Conservation (phyloP, 2,888 invertebrate genomes). For the Mystacides longicornis region DNA sequence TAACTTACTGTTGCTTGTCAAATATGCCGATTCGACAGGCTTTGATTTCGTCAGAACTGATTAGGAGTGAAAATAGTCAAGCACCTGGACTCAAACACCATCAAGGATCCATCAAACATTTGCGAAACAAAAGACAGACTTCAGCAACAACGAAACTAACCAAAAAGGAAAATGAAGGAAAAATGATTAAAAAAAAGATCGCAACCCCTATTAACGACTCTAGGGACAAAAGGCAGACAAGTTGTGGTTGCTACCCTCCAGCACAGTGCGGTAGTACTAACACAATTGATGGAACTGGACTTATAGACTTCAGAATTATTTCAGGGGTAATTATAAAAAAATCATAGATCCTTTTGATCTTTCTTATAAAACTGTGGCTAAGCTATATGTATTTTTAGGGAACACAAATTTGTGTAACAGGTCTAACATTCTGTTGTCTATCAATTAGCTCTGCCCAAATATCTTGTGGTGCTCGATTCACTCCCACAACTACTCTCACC, state of each 20-base stretch:
- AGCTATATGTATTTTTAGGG: conserved; percentile 2
- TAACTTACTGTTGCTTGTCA: too few relatives aligned
- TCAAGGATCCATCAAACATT: too few relatives aligned
- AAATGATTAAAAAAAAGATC: too few relatives aligned
- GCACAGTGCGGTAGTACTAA: conserved; percentile 36
- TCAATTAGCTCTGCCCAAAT: conserved; percentile 15
- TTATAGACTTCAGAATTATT: conserved; percentile 56
- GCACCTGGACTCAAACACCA: too few relatives aligned
- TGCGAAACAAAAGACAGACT: too few relatives aligned
- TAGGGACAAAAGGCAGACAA: conserved; percentile 22
- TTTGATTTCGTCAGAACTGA: too few relatives aligned
- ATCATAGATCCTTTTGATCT: too few relatives aligned
- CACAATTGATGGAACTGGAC: conserved; percentile 45
- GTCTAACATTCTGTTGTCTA: conserved; percentile 42
- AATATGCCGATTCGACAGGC: too few relatives aligned
- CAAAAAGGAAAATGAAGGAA: too few relatives aligned
- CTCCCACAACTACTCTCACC: conserved; percentile 35
- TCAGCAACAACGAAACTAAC: too few relatives aligned
- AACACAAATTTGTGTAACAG: conserved; percentile 33
- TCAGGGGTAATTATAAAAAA: conserved; percentile 45
- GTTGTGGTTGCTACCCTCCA: conserved; percentile 39
- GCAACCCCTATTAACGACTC: too few relatives aligned
- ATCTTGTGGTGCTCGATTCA: conserved; percentile 44
- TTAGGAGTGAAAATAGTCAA: too few relatives aligned
- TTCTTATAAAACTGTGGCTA: background rate